Evolutionary conservation across 2,888 invertebrate species (phyloP), one percentile per base, ranked within the genome.

Genomic region (Dioctria linearis): DNA sequence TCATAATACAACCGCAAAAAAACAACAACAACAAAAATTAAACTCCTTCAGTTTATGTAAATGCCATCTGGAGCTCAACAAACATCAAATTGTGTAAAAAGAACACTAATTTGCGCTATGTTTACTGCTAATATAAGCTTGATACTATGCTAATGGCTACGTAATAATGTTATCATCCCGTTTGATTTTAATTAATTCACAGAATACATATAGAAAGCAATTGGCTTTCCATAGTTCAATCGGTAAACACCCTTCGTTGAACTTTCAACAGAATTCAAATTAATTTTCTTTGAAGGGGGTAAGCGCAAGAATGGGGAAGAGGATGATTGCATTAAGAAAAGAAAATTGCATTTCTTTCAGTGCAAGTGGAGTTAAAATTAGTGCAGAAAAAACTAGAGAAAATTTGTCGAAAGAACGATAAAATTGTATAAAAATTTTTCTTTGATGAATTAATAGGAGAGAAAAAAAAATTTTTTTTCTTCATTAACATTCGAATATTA

Each of bases 331-430:
- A 13, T 57, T 57, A 11, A 13, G 57, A 5, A 11, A 11, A 25
- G 57, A 4, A 57, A 57, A 57, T 57, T 57, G 57, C 57, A 57
- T 8, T 57, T 57, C 57, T 57, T 11, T 57, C 11, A 57, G 57
- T 11, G 5, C 57, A 25, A 57, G 3, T n/a, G 11, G 2, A 25
- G 57, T n/a, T 25, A 11, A 57, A 57, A 57, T 57, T 57, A 57
- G 57, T 2, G 25, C 25, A 25, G 3, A 25, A 13, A 25, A 25
- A 25, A 25, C 25, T 25, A 25, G 25, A 25, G 25, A 25, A 57
- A 57, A 11, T 57, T 57, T 13, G 57, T 11, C 4, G 11, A n/a
- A 57, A 5, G 57, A 25, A 57, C 11, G n/a, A n/a, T 25, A 25
- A 57, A 11, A 25, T 57, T 57, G 25, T 4, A 25, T 57, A 57